Evolutionary conservation across 2,797 vertebrate genomes (phyloP), one percentile per base, ranked within the genome.

Genomic region (Trachops cirrhosus): DNA sequence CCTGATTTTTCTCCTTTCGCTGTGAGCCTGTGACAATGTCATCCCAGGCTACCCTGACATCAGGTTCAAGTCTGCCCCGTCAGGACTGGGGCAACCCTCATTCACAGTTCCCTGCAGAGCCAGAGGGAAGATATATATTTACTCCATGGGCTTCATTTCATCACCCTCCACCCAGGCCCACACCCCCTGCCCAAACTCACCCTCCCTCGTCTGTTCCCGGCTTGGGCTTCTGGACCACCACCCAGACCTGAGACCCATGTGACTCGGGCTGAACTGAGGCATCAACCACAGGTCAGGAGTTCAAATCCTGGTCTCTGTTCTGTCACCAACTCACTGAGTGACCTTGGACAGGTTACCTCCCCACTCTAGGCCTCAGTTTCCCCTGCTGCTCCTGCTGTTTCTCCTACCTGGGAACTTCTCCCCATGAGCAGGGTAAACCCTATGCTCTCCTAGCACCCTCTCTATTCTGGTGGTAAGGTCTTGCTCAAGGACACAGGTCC

Each of bases 401-500:
- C 77, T 94, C 78, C 64, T 19, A 12, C 14, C 26, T 32, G n/a
- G 44, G 67, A 48, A 29, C 70, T 39, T 10, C 32, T 86, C 59
- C 70, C 39, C 0, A 0, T 0, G 4, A 75, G 4, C n/a, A 41
- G 12, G 16, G n/a, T 22, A 44, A 46, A 68, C 26, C 18, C 0
- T 2, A 10, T 8, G 1, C 44, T 67, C 18, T 21, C 52, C 48
- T 2, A 1, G 18, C 21, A 2, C 4, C 2, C 68, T 73, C 50
- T 24, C 78, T 48, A 22, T 12, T 6, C n/a, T n/a, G 10, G 22
- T 2, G 41, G 4, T 5, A 46, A 84, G 73, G 26, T 62, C 41
- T 86, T 8, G 9, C 37, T 62, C 68, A 32, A 57, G 5, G 9
- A 29, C 44, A 67, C 39, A 11, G 44, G 15, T 34, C 32, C 85